phyloP scores from a whole-genome alignment of 2,797 vertebrate species.

The Eupleurogrammus muticus region DNA sequence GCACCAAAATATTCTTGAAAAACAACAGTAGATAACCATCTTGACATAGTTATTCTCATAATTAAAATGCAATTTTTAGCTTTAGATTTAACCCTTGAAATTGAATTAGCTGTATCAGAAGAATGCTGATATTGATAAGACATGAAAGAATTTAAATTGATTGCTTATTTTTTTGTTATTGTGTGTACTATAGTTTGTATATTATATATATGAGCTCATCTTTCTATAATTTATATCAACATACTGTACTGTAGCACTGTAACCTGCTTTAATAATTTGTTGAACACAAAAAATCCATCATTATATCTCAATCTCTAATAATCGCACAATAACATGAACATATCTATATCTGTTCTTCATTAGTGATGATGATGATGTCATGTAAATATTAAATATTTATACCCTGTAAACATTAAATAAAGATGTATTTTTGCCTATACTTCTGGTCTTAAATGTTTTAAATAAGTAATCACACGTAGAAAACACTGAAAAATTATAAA shows the following conservation, averaged over 20 bases:
- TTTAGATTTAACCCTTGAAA: neutral
- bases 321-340: neutral
- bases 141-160: neutral
- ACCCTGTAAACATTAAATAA: conserved; percentile 37
- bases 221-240: neutral
- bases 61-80: too few species aligned
- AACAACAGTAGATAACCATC: neutral
- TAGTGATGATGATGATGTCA: conserved; percentile 9
- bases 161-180: neutral
- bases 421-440: conserved; percentile 22
- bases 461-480: too few species aligned
- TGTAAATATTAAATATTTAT: conserved; percentile 44
- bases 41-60: too few species aligned
- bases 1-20: neutral
- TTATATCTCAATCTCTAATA: neutral
- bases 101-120: neutral
- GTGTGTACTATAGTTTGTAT: conserved; percentile 1
- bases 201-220: neutral
- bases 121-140: neutral
- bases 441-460: neutral
- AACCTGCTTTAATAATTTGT: conserved; percentile 4
- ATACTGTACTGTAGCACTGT: neutral
- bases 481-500: too few species aligned
- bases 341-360: neutral
- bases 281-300: neutral